A percentile compares a stretch with the other conserved stretches of the same genome.
Conservation (phyloP, 2,888 invertebrate species). For the Drosophila formosana region DNA sequence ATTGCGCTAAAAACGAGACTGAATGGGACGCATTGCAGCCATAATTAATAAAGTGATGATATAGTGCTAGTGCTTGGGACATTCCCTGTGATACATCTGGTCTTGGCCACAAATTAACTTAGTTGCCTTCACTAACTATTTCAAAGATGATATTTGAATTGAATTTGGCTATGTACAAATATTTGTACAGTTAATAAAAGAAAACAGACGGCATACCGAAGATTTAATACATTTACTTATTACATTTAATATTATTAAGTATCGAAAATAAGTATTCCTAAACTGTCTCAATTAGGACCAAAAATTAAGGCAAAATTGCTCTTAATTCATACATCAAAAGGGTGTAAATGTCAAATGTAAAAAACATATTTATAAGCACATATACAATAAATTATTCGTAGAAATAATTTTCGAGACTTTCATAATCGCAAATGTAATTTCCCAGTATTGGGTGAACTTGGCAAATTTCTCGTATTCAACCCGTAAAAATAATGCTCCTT, state of each 20-base stretch:
- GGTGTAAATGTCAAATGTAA: background rate
- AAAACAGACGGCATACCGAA: no score
- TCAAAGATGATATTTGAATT: no score
- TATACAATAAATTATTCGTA: no score
- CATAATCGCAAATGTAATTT: slow-evolving; percentile 1
- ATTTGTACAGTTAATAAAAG: no score
- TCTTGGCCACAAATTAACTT: no score
- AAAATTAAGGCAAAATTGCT: background rate
- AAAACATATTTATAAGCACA: background rate
- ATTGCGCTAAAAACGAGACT: slow-evolving; percentile 80
- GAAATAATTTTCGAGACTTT: background rate
- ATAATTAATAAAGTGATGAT: slow-evolving; percentile 67
- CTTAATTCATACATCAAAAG: background rate
- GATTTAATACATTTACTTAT: no score
- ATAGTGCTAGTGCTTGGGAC: slow-evolving; percentile 16
- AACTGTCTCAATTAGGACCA: no score
- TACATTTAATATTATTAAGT: no score
- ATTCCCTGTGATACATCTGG: background rate
- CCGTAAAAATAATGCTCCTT: slow-evolving; percentile 20
- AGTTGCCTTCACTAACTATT: no score
- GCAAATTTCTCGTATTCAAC: slow-evolving; percentile 4
- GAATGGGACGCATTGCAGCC: slow-evolving; percentile 49
- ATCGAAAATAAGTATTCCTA: no score
- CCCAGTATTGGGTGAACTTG: background rate
- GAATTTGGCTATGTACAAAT: no score